Percentiles rank a stretch among this genome's conserved stretches.
These are phyloP conservation scores for Calephelis nemesis DNA, from an alignment of 1,140 invertebrate species.

Conservation along the genomic window DNA sequence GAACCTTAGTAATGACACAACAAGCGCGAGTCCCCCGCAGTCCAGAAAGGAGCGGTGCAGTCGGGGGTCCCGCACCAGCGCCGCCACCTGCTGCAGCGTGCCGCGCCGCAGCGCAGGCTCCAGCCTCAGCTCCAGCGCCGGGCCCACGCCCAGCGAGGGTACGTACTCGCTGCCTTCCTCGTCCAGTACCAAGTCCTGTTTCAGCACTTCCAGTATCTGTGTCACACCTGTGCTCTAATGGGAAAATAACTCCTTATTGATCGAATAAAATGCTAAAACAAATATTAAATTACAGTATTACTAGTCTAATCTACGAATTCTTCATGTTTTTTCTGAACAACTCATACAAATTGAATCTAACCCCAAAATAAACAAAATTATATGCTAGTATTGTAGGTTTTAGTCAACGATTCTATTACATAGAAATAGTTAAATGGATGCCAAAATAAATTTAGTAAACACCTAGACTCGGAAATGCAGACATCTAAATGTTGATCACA, in stretches of 20 bases:
- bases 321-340: too few relatives aligned
- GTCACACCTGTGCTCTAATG: slow-evolving; percentile 53
- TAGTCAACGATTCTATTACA: too few relatives aligned
- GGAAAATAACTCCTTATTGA: slow-evolving; percentile 16
- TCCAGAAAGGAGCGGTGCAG: slow-evolving; percentile 53
- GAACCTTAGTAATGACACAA: slow-evolving; percentile 57
- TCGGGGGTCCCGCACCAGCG: slow-evolving; percentile 54
- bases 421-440: too few relatives aligned
- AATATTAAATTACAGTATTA: too few relatives aligned
- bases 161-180: slow-evolving; percentile 53
- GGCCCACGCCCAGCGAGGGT: slow-evolving; percentile 41
- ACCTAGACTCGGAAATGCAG: too few relatives aligned
- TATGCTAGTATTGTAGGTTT: too few relatives aligned
- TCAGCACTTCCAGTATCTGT: slow-evolving; percentile 65
- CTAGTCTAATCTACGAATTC: too few relatives aligned
- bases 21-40: slow-evolving; percentile 50
- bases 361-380: too few relatives aligned
- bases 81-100: slow-evolving; percentile 61
- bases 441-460: too few relatives aligned
- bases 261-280: background rate
- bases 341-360: too few relatives aligned
- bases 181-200: slow-evolving; percentile 63
- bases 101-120: slow-evolving; percentile 58
- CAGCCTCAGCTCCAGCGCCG: slow-evolving; percentile 44
- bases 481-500: too few relatives aligned